These are phyloP conservation scores for Mystacornis crossleyi DNA, from an alignment of 2,113 vertebrate species.

Conservation along the genomic window DNA sequence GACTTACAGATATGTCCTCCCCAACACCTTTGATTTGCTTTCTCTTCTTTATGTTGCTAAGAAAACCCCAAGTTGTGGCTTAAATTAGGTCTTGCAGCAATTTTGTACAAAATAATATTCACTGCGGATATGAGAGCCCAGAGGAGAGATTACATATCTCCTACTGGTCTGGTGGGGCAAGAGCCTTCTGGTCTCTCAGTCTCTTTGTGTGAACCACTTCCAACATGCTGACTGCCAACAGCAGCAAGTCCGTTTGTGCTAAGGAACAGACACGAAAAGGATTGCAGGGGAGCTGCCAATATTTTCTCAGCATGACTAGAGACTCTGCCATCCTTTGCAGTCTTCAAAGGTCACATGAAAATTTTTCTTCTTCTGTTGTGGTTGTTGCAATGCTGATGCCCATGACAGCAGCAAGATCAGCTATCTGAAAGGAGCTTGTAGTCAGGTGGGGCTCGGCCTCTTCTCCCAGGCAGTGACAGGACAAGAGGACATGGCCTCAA, in stretches of 20 bases:
- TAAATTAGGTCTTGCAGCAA: no score
- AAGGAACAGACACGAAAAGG: neutral
- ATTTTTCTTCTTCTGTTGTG: neutral
- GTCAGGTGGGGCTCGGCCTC: fast-evolving
- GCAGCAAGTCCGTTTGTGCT: neutral
- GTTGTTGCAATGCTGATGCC: neutral
- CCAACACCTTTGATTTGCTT: no score
- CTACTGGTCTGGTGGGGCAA: no score
- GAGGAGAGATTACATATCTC: no score
- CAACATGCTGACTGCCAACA: neutral
- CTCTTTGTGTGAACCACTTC: neutral
- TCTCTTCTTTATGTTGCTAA: no score
- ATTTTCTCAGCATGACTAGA: neutral
- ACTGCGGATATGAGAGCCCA: no score
- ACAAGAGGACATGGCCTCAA: neutral
- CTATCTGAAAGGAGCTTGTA: neutral
- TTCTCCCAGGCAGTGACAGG: neutral
- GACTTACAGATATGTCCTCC: no score
- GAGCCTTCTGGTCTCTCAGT: neutral
- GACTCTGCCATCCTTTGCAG: neutral
- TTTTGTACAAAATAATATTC: no score
- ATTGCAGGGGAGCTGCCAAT: neutral
- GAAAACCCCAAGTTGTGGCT: no score
- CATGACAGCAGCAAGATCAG: neutral
- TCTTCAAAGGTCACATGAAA: neutral